Evolutionary conservation across 2,888 invertebrate genomes (phyloP), one percentile per base, ranked within the genome.

Genomic region (Fragum sueziense): DNA sequence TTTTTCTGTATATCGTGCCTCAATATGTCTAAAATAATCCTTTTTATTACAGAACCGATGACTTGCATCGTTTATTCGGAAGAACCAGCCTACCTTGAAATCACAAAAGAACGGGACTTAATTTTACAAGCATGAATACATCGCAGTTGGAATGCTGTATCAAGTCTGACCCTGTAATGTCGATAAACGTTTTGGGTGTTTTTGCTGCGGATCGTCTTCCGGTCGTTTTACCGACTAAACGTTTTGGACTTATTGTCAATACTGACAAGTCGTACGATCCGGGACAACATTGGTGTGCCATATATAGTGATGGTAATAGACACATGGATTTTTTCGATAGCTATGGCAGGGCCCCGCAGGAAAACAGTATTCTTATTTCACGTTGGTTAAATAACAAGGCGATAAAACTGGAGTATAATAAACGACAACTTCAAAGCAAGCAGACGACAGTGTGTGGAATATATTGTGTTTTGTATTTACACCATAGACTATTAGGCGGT

Each of bases 21-120:
- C 14, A 29, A 3, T 14, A 17, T 29, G n/a, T 57, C 17, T 57
- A 22, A 22, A 54, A 54, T 6, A 11, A 54, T 37, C 31, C 37
- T n/a, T 47, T 47, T 25, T 41, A 27, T 79, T 79, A 41, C 75
- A 79, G 75, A 75, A 52, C 75, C 79, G 1, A 69, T 75, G 59
- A 75, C 68, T 37, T 79, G 75, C 27, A 75, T 75, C 25, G 71
- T 62, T 17, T 61, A 61, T 51, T 70, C 70, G 31, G 34, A 69
- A 33, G 59, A 54, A 1, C 70, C 70, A 6, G 62, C 51, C 3
- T 75, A 69, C 52, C 52, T 75, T 6, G 75, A 75, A 33, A 59
- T 76, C 57, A 76, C 65, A n/a, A 27, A 65, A 51, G 71, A 71
- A 37, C 54, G 68, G 17, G 71, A 76, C 37, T 29, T 72, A 27